Conservation (phyloP, 2,797 vertebrate species). For the Acipenser oxyrinchus region DNA sequence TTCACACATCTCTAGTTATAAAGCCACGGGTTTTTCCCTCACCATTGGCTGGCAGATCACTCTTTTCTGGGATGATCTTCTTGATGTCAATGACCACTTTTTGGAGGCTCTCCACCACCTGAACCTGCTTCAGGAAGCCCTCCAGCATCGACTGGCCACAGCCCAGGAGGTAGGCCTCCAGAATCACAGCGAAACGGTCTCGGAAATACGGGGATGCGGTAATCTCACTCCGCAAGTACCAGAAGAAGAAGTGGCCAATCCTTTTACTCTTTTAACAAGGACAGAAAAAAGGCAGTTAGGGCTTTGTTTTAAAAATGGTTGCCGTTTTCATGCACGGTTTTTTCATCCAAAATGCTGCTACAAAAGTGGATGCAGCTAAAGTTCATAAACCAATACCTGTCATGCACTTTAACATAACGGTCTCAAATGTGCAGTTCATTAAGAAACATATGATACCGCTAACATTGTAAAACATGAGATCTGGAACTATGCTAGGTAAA, state of each 20-base stretch:
- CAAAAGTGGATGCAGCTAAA: too few relatives aligned
- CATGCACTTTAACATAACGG: too few relatives aligned
- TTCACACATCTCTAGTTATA: neutral
- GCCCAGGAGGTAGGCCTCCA: constrained; percentile 66
- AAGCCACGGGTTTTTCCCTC: neutral
- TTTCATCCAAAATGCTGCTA: too few relatives aligned
- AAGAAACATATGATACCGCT: too few relatives aligned
- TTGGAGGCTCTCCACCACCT: constrained; percentile 48
- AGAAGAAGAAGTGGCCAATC: constrained; percentile 71
- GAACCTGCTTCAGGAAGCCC: constrained; percentile 53
- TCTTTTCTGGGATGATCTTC: constrained; percentile 49
- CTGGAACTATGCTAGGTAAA: too few relatives aligned
- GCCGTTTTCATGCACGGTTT: too few relatives aligned
- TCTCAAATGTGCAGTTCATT: too few relatives aligned
- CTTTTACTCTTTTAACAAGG: constrained; percentile 55
- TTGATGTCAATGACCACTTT: constrained; percentile 47
- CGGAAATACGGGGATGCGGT: constrained; percentile 54
- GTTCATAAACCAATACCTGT: too few relatives aligned
- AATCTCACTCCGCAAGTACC: constrained; percentile 68
- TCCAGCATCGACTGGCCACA: constrained; percentile 55
- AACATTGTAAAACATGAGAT: too few relatives aligned
- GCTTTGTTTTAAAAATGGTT: too few relatives aligned
- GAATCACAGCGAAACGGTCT: constrained; percentile 61
- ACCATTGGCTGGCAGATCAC: constrained; percentile 52
- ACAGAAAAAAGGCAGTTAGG: neutral